Evolutionary conservation across 2,113 vertebrate genomes (phyloP).

Genomic region (Dicerorhinus sumatrensis): DNA sequence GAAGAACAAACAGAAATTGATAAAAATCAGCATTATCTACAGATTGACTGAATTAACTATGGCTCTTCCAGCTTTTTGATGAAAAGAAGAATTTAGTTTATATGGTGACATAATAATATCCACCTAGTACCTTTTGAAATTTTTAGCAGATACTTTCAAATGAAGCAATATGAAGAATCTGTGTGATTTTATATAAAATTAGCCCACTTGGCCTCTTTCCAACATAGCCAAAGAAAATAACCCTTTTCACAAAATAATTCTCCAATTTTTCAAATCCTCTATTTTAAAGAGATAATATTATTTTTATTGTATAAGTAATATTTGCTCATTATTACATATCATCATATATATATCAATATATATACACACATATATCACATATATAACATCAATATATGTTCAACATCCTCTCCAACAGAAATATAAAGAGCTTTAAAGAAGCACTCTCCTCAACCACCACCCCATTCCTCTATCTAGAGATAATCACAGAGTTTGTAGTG

Average conservation of each 20-base stretch:
- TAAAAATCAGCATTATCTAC: neutral
- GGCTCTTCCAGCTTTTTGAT: neutral
- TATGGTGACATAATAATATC: neutral
- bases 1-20: slow-evolving; percentile 21
- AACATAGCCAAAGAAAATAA: neutral
- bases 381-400: too few relatives aligned
- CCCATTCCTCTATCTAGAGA: too few relatives aligned
- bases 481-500: neutral
- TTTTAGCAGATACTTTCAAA: neutral
- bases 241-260: neutral
- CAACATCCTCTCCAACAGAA: neutral
- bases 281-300: neutral
- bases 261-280: neutral
- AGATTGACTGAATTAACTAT: neutral
- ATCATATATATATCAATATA: too few relatives aligned
- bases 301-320: neutral
- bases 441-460: neutral
- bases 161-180: neutral
- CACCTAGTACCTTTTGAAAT: neutral
- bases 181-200: neutral
- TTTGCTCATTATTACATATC: neutral
- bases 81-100: neutral
- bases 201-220: neutral
- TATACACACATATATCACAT: too few relatives aligned
- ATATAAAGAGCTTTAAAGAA: neutral